Evolutionary conservation across 2,113 vertebrate species (phyloP), one percentile per base, ranked within the genome.

Genomic region (Hypomesus transpacificus): DNA sequence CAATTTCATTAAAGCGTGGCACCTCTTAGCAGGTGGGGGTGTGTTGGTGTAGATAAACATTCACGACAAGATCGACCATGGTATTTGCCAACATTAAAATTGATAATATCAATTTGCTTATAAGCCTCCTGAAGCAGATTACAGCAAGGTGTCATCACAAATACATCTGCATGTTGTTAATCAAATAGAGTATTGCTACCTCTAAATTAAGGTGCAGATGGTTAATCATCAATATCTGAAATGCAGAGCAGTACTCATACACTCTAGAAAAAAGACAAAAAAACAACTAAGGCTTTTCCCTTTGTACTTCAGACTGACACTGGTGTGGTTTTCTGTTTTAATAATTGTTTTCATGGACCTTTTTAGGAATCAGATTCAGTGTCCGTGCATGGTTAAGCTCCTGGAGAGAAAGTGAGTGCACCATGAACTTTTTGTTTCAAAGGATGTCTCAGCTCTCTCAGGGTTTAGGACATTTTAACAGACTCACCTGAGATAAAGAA

Each of bases 21-120:
- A 95, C 95, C 95, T 96, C 95, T 96, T 98, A 96, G 95, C 97
- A 98, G 97, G 96, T 98, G 96, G 96, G 94, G 94, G 96, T 96
- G 93, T 95, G 94, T 88, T 89, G 90, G 94, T 94, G 95, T 94
- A 95, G 96, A 98, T 97, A 96, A 98, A 96, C 95, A 96, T 94
- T 95, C 95, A 93, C 94, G 95, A 94, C 28, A 14, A 31, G 93
- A 95, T 96, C 94, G 94, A 87, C 94, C 88, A 91, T 92, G 94
- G 93, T 96, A 95, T 98, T 95, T 97, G 95, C 96, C 95, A 96
- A 97, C 95, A 96, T 94, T 93, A 92, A 94, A 95, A 97, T 94
- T 95, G 95, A 93, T 94, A 94, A 93, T 94, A 94, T 96, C 95
- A 96, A 96, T 95, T 93, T 95, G 94, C 96, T 98, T 96, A 95